A percentile compares a stretch with the other conserved stretches of the same genome.
Conservation (phyloP, 2,797 vertebrate genomes). For the Leptoclinus maculatus region DNA sequence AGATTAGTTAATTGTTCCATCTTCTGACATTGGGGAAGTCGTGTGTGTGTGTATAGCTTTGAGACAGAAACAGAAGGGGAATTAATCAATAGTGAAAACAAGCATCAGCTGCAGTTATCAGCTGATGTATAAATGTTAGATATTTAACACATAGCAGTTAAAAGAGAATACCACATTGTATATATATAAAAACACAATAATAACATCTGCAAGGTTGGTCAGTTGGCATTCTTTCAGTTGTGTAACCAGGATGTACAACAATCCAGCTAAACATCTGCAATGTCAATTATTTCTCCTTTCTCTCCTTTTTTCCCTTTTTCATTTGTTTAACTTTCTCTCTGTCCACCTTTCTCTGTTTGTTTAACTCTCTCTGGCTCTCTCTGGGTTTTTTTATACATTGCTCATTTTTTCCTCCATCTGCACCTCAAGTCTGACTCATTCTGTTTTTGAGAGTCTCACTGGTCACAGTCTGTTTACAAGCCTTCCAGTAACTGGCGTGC, state of each 20-base stretch:
- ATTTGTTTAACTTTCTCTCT: neutral
- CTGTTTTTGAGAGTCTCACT: neutral
- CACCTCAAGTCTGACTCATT: neutral
- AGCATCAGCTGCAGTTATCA: neutral
- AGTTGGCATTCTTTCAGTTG: conserved; percentile 59
- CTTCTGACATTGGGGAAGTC: conserved; percentile 1
- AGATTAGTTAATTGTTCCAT: conserved; percentile 26
- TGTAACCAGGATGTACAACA: conserved; percentile 64
- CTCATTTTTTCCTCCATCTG: neutral
- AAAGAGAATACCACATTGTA: neutral
- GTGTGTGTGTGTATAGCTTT: neutral
- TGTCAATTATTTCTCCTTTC: neutral
- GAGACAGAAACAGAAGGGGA: neutral
- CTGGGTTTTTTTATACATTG: neutral
- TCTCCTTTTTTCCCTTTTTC: neutral
- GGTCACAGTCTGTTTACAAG: conserved; percentile 23
- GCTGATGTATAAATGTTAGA: neutral
- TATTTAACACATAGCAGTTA: neutral
- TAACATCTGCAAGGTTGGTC: conserved; percentile 52
- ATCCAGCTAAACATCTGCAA: neutral
- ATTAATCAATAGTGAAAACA: neutral
- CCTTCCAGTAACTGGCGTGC: neutral
- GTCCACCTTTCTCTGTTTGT: neutral
- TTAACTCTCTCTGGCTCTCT: conserved; percentile 3
- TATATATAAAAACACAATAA: neutral